Conservation (phyloP, 2,797 vertebrate species). For the Syncerus caffer region DNA sequence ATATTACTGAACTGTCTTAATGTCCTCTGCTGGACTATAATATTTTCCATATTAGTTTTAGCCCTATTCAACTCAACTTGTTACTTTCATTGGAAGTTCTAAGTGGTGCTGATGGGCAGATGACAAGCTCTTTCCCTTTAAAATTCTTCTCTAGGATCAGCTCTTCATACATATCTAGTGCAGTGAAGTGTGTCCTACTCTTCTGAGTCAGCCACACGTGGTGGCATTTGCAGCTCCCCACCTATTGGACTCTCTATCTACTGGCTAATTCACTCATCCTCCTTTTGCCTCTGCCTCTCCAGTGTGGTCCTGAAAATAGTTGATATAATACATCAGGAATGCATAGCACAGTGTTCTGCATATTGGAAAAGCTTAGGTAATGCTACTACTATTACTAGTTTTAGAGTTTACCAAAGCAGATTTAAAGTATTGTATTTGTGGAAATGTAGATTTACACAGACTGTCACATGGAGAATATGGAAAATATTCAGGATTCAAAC, state of each 20-base stretch:
- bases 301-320: not conserved
- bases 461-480: not conserved
- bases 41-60: slow-evolving; percentile 68
- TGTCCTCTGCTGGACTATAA: slow-evolving; percentile 62
- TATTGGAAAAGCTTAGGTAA: not conserved
- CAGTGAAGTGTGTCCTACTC: not conserved
- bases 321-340: not conserved
- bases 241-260: not conserved
- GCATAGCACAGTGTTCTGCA: not conserved
- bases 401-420: not conserved
- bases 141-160: not conserved
- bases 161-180: not conserved
- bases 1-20: slow-evolving; percentile 79
- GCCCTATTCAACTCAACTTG: slow-evolving; percentile 63
- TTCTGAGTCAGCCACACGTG: not conserved
- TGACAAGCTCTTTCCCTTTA: not conserved
- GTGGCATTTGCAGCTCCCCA: not conserved
- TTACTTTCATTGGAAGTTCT: slow-evolving; percentile 48
- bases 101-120: not conserved
- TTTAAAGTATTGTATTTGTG: not conserved
- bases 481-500: not conserved
- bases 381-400: not conserved
- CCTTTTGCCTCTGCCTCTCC: not conserved
- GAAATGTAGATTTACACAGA: not conserved
- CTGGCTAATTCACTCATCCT: not conserved